Evolutionary conservation across 2,113 vertebrate genomes (phyloP), one percentile per base, ranked within the genome.

Genomic region (Amphilophus citrinellus): DNA sequence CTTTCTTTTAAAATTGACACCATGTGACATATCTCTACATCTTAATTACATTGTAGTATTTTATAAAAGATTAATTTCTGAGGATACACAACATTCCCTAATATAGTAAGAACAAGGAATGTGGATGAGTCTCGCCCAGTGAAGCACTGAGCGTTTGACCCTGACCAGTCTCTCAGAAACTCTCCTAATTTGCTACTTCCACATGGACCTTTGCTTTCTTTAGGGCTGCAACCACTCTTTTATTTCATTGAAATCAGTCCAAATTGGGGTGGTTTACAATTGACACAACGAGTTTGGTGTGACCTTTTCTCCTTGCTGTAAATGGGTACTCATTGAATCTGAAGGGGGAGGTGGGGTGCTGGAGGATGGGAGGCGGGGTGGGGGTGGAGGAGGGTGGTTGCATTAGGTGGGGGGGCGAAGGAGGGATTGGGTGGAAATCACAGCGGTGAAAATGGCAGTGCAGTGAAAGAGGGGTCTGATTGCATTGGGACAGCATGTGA

Each of bases 381-480:
- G 37, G 42, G 30, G 20, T 20, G 78, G 84, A 39, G 79, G 89
- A 80, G 87, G 91, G 82, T 75, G 10, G 61, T 13, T 63, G 61
- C 35, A n/a, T 63, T 39, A 63, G 35, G 62, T 1, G 35, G 35
- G 32, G 37, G 1, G 62, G 62, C 7, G 13, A 71, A 42, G 83
- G 88, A 75, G 80, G 88, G 77, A 37, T 71, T 77, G 87, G 91
- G 92, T 89, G 88, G 84, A 97, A 98, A 98, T 97, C 97, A 91
- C 95, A 94, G 89, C 93, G 94, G 96, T 94, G 96, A 92, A 97
- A 97, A 96, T 92, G 95, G 96, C 94, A 94, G 92, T 94, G 92
- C 59, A 90, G 88, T 93, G 92, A 94, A 95, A 95, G 96, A 97
- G 95, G 83, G 94, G 96, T 95, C 95, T 98, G 98, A 98, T 98